phyloP scores from a whole-genome alignment of 2,888 invertebrate species.

The Empis livida region DNA sequence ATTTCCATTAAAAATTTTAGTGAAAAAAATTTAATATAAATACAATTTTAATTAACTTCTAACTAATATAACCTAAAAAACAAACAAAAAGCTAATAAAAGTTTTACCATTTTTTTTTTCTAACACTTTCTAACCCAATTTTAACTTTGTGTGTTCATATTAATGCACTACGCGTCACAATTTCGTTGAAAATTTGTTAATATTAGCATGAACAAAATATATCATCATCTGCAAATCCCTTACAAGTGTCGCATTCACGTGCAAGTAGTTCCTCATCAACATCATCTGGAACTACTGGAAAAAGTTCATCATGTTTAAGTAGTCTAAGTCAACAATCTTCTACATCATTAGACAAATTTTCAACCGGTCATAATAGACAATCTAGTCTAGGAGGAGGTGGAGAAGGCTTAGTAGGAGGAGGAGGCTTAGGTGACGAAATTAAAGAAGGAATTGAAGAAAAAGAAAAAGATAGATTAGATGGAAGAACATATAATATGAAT shows the following conservation, averaged over 20 bases:
- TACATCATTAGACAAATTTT: conserved; percentile 13
- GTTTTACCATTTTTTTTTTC: too few species aligned
- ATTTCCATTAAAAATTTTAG: too few species aligned
- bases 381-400: conserved; percentile 8
- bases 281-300: not conserved
- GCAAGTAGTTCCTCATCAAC: conserved; percentile 30
- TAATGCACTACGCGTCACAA: not conserved
- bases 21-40: too few species aligned
- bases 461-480: too few species aligned
- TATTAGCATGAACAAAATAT: conserved; percentile 1
- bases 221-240: not conserved
- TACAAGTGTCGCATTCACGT: conserved; percentile 22
- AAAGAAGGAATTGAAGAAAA: too few species aligned
- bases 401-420: too few species aligned
- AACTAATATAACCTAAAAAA: not conserved
- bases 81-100: not conserved
- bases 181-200: too few species aligned
- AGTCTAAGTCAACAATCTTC: conserved; percentile 14
- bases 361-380: conserved; percentile 13
- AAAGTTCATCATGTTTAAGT: conserved; percentile 14
- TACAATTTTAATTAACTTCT: too few species aligned
- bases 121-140: too few species aligned
- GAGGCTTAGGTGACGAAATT: too few species aligned
- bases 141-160: too few species aligned
- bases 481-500: too few species aligned